Evolutionary conservation across 2,797 vertebrate species (phyloP).

Genomic region (Thripadectes ignobilis): DNA sequence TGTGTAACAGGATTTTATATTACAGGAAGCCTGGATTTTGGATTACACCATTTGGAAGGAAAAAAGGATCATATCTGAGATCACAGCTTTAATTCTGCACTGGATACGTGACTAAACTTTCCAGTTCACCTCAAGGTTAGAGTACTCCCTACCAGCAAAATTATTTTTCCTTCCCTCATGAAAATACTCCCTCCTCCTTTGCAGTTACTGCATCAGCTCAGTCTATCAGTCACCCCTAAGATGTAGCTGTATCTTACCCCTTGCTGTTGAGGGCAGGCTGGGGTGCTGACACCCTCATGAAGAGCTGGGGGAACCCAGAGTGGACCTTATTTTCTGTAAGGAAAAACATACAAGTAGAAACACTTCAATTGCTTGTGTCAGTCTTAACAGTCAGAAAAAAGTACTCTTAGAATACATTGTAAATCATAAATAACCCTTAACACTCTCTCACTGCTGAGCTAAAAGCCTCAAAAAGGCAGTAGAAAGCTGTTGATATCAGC

Average conservation of each 20-base stretch:
- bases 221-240: not conserved
- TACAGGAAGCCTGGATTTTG: not conserved
- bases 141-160: not conserved
- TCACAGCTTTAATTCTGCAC: fast-evolving
- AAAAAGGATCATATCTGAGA: not conserved
- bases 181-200: not conserved
- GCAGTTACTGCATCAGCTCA: not conserved
- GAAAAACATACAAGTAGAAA: not conserved
- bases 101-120: not conserved
- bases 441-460: not conserved
- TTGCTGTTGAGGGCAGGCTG: not conserved
- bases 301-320: not conserved
- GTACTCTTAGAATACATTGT: too few species aligned
- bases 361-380: not conserved
- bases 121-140: not conserved
- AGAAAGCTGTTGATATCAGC: not conserved
- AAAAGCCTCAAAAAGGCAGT: not conserved
- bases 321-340: not conserved
- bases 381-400: not conserved
- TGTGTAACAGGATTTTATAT: not conserved
- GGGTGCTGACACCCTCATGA: not conserved
- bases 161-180: not conserved
- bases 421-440: not conserved
- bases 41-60: not conserved
- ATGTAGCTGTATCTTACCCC: not conserved